Evolutionary conservation across 2,113 vertebrate genomes (phyloP).

Genomic region (Mus pahari): DNA sequence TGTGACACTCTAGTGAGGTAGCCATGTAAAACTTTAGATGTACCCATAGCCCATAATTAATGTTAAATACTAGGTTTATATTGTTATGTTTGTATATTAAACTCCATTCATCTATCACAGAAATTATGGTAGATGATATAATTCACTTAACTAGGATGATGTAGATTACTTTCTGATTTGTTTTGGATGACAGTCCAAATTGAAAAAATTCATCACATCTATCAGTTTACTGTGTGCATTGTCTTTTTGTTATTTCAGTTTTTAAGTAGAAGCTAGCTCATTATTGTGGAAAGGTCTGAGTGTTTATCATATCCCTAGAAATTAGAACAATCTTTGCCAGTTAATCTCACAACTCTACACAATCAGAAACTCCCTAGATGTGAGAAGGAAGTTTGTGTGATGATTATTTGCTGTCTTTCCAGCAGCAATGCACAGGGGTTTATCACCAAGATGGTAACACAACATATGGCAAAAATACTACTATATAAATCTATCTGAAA

Average conservation of each 20-base stretch:
- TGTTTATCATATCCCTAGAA: not conserved
- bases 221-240: not conserved
- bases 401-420: not conserved
- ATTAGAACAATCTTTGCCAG: not conserved
- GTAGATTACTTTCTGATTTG: not conserved
- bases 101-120: not conserved
- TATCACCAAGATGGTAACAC: not conserved
- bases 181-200: slow-evolving; percentile 9
- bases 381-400: not conserved
- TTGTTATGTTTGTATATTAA: not conserved
- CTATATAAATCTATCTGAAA: not conserved
- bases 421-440: not conserved
- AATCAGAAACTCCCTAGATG: not conserved
- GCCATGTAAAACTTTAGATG: not conserved
- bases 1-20: not conserved
- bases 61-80: not conserved
- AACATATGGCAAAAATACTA: not conserved
- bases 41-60: not conserved
- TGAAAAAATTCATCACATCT: not conserved
- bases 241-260: not conserved
- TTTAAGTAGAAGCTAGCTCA: not conserved
- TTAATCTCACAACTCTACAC: not conserved
- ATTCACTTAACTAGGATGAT: not conserved
- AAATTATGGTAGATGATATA: not conserved
- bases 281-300: not conserved